These are phyloP conservation scores for Archocentrus centrarchus DNA, from an alignment of 2,113 vertebrate species.

Conservation along the genomic window DNA sequence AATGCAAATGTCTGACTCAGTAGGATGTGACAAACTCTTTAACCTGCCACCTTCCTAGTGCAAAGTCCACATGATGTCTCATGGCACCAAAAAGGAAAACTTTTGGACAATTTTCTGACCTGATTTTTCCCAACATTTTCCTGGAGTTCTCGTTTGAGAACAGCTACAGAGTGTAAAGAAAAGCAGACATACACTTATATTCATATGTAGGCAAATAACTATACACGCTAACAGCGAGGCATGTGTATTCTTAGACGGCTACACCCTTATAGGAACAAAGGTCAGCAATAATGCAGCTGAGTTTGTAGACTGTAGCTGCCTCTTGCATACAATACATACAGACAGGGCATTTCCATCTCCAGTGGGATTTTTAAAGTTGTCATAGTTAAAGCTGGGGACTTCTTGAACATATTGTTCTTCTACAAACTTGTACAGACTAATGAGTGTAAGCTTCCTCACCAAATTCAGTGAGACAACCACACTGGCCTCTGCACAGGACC, in stretches of 20 bases:
- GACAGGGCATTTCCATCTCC: background rate
- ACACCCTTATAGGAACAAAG: slow-evolving; percentile 43
- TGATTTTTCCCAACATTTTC: too few species aligned
- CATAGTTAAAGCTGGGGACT: background rate
- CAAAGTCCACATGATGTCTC: background rate
- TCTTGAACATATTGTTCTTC: background rate
- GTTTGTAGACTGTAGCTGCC: background rate
- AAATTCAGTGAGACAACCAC: background rate
- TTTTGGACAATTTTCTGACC: background rate
- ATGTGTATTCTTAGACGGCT: slow-evolving; percentile 9
- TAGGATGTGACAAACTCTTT: background rate
- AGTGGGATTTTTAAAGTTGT: slow-evolving; percentile 6
- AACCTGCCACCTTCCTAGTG: background rate
- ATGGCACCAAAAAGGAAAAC: background rate
- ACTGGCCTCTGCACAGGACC: background rate
- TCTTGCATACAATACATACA: background rate
- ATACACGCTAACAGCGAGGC: background rate
- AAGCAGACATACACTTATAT: background rate
- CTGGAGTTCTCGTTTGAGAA: background rate
- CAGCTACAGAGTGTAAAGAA: background rate
- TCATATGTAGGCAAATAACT: slow-evolving; percentile 16
- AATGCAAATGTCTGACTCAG: background rate
- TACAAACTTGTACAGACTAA: background rate
- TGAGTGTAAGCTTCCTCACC: background rate
- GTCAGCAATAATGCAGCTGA: slow-evolving; percentile 27